phyloP scores from a whole-genome alignment of 2,797 vertebrate genomes.

The Malurus leucopterus region DNA sequence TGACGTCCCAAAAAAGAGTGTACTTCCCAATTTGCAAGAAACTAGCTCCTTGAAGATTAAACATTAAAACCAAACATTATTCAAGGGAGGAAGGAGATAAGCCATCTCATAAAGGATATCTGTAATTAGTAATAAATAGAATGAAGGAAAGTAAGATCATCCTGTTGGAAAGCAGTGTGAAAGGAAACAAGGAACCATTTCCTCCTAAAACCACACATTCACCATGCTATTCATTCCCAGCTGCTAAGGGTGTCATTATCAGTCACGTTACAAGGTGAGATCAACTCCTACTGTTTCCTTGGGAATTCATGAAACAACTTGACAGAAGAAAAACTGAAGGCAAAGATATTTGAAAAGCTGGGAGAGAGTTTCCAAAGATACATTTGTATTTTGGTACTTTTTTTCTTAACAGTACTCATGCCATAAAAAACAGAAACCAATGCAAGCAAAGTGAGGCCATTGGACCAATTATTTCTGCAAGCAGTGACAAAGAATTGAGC shows the following conservation, averaged over 20 bases:
- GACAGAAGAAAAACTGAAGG: not conserved
- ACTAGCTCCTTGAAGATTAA: not conserved
- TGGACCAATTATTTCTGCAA: not conserved
- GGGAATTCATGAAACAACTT: not conserved
- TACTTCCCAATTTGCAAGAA: not conserved
- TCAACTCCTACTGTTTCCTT: not conserved
- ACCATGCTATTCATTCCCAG: not conserved
- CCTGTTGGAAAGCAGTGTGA: constrained; percentile 1
- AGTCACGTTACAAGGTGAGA: not conserved
- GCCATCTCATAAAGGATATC: not conserved
- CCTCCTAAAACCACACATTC: constrained; percentile 10
- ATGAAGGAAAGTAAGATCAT: constrained; percentile 38
- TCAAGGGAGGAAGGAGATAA: constrained; percentile 6
- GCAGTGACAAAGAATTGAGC: not conserved
- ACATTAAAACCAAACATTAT: not conserved
- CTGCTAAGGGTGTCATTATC: not conserved
- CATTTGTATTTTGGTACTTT: not conserved
- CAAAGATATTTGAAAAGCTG: not conserved
- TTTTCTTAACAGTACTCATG: not conserved
- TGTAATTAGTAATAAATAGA: constrained; percentile 27
- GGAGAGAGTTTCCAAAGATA: not conserved
- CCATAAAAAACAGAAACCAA: not conserved
- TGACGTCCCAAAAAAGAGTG: not conserved
- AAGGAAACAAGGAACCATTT: constrained; percentile 30
- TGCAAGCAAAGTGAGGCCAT: not conserved